Evolutionary conservation across 2,888 invertebrate species (phyloP), one percentile per base, ranked within the genome.

Genomic region (Morinoia aosen): DNA sequence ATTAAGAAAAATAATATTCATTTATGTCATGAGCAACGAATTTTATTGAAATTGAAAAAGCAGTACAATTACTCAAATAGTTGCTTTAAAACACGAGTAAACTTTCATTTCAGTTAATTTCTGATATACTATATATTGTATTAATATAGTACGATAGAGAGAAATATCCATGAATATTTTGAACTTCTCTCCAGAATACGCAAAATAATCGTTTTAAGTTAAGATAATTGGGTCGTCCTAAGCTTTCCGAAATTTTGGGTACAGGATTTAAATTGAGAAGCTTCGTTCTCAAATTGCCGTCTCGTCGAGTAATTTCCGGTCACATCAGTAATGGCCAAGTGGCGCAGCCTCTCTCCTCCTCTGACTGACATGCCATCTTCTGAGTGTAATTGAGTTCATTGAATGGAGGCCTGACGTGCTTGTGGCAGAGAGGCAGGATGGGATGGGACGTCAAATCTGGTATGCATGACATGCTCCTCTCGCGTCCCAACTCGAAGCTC

Each of bases 301-400:
- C 33, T 76, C 76, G 19, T 16, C 76, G 8, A 76, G 76, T 76
- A 76, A 76, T 33, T 76, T 76, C 76, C 25, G 76, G 76, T 76
- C 25, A 76, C 76, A 19, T 76, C 76, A 76, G 76, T 33, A 76
- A 76, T 33, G 76, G 33, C 76, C 76, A 76, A 76, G 33, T 76
- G 16, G 76, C 16, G 76, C 76, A 25, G 76, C 25, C 76, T 76
- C 33, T 90, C 90, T 90, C 90, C 90, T 90, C 40, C 40, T 39
- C 90, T 7, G 19, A 39, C 90, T 90, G 90, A 48, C 90, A 90
- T 40, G 90, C 48, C 90, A 90, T 90, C 90, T 40, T 39, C 90
- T 48, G 48, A 90, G 90, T 90, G 40, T 90, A 90, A 90, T 90
- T 90, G 90, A 90, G 90, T 90, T 90, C 90, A 90, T 90, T 90